Evolutionary conservation across 2,113 vertebrate species (phyloP).

Genomic region (Egretta garzetta): DNA sequence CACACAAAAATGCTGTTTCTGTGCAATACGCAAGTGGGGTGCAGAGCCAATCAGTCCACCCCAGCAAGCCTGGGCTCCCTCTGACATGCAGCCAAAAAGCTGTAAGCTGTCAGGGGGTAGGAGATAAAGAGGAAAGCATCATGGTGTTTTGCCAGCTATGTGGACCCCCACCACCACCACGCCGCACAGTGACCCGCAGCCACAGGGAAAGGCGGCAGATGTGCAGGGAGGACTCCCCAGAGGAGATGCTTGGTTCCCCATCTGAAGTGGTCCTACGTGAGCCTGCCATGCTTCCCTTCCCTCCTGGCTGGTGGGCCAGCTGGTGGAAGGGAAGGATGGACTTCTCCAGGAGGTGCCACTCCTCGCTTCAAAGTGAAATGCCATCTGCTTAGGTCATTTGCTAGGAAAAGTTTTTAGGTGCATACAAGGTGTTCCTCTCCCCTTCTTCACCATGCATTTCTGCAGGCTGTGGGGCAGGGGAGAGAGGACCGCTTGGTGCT

Average conservation of each 20-base stretch:
- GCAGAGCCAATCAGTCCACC: not conserved
- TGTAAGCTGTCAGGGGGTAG: not conserved
- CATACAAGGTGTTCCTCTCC: not conserved
- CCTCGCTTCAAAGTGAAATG: not conserved
- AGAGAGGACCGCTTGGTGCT: not conserved
- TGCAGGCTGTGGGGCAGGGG: not conserved
- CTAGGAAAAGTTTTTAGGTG: not conserved
- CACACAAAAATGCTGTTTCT: not conserved
- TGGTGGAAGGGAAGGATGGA: not conserved
- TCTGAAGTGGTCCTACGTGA: accelerated
- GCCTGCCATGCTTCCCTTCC: not conserved
- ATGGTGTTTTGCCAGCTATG: not conserved
- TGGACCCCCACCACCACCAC: too few relatives aligned
- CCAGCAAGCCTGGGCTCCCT: not conserved
- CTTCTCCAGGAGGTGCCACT: not conserved
- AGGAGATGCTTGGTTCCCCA: not conserved
- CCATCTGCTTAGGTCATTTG: not conserved
- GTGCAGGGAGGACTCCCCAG: not conserved
- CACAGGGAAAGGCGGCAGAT: not conserved
- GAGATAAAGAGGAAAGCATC: not conserved
- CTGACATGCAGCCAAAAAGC: accelerated
- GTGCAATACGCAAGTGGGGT: not conserved
- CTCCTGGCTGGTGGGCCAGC: not conserved
- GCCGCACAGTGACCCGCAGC: not conserved
- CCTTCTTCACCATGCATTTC: not conserved